Evolutionary conservation across 2,888 invertebrate genomes (phyloP), one percentile per base, ranked within the genome.

Genomic region (Alloplasta piceator): DNA sequence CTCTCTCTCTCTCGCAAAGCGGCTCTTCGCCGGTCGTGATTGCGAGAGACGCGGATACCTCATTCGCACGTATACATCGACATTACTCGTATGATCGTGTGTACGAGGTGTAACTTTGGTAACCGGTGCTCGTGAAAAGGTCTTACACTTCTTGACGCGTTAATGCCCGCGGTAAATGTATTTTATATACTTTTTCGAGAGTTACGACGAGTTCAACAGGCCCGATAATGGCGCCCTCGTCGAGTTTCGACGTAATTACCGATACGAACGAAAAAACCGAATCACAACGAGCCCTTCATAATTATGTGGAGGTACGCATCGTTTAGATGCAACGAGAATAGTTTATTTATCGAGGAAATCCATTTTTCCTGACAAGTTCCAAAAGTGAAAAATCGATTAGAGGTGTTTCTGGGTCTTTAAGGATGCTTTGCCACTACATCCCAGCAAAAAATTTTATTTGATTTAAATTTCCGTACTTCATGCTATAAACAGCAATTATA

Each of bases 11-110:
- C 26, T 26, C 1, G 26, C 3, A 55, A 61, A 68, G 77, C 66
- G 56, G 50, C 75, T 81, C 67, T 75, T 67, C 73, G 72, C 55
- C 60, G 63, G 84, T 83, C 73, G 86, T 85, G 86, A 85, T 86
- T 86, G 83, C 82, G 81, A 76, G 72, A 52, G 52, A 43, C 61
- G 43, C 43, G 43, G 64, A 36, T 72, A 66, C 63, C 58, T 63
- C 36, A 14, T n/a, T 43, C 5, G 55, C 61, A 41, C 41, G 26
- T 56, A 73, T 67, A 64, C 52, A 14, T 56, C 2, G 61, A 56
- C 36, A n/a, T 38, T 6, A 48, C 56, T 55, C 64, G n/a, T 78
- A 48, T 38, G 12, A 52, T 52, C 7, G 26, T 58, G 10, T 50
- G 26, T 26, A 68, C 5, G 26, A 26, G 26, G 26, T 26, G 26